Evolutionary conservation across 2,797 vertebrate species (phyloP).

Genomic region (Arnoldichthys spilopterus): DNA sequence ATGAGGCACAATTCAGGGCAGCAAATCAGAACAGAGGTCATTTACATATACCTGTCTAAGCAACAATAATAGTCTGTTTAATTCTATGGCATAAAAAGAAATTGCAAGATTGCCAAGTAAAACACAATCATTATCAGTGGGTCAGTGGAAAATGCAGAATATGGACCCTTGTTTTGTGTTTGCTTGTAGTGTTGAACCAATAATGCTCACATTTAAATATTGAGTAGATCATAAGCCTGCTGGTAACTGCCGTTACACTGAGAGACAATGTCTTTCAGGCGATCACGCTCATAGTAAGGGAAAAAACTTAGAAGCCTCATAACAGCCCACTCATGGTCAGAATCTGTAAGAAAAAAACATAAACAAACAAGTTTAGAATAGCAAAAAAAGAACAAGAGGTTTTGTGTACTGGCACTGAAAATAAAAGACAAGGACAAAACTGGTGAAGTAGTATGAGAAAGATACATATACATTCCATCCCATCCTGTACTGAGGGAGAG

Average conservation of each 20-base stretch:
- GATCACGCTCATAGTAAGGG: constrained; percentile 55
- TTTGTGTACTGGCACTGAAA: background rate
- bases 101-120: too few species aligned
- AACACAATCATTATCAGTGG: too few species aligned
- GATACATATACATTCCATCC: constrained; percentile 13
- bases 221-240: constrained; percentile 65
- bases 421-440: background rate
- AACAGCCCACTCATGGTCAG: constrained; percentile 63
- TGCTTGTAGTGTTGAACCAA: background rate
- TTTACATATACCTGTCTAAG: too few species aligned
- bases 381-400: background rate
- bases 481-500: constrained; percentile 24
- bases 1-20: too few species aligned
- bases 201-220: constrained; percentile 27
- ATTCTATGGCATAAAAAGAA: too few species aligned
- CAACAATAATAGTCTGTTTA: too few species aligned
- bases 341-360: constrained; percentile 54
- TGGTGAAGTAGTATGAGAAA: background rate
- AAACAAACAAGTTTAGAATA: constrained; percentile 16
- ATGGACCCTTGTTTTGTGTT: background rate
- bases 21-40: too few species aligned
- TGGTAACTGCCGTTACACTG: constrained; percentile 69
- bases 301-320: constrained; percentile 67
- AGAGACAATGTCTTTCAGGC: constrained; percentile 70
- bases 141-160: too few species aligned